These are phyloP conservation scores for Machaerirhynchus nigripectus DNA, from an alignment of 2,113 vertebrate species.

Conservation along the genomic window DNA sequence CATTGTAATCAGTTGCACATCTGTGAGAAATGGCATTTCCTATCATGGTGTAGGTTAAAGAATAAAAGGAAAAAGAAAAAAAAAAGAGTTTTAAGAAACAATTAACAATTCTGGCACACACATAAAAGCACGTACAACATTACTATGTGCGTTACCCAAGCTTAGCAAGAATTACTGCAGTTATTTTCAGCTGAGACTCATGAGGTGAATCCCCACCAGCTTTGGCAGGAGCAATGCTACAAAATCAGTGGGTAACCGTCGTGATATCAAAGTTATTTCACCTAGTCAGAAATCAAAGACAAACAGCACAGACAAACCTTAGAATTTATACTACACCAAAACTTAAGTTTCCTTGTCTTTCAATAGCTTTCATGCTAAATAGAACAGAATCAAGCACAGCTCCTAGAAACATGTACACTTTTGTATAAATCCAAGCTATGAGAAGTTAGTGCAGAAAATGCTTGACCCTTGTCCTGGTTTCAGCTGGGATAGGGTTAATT, in stretches of 20 bases:
- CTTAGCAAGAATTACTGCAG: neutral
- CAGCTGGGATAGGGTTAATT: neutral
- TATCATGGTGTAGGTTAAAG: neutral
- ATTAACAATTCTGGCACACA: neutral
- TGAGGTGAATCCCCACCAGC: neutral
- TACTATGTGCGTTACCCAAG: neutral
- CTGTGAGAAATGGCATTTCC: neutral
- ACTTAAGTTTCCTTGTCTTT: neutral
- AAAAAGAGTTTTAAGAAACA: neutral
- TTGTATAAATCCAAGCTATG: neutral
- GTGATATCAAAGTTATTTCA: neutral
- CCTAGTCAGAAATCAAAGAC: neutral
- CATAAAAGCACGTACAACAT: neutral
- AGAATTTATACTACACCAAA: neutral
- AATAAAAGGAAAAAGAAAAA: neutral
- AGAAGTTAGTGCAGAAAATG: neutral
- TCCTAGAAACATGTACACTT: neutral
- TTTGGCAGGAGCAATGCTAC: neutral
- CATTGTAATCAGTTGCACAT: neutral
- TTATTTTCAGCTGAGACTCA: slow-evolving; percentile 4
- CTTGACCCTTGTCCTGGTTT: neutral
- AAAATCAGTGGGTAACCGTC: neutral
- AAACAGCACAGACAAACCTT: neutral
- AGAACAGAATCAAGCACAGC: neutral
- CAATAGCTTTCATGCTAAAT: neutral